Evolutionary conservation across 2,888 invertebrate genomes (phyloP).

Genomic region (Drosophila prolongata): DNA sequence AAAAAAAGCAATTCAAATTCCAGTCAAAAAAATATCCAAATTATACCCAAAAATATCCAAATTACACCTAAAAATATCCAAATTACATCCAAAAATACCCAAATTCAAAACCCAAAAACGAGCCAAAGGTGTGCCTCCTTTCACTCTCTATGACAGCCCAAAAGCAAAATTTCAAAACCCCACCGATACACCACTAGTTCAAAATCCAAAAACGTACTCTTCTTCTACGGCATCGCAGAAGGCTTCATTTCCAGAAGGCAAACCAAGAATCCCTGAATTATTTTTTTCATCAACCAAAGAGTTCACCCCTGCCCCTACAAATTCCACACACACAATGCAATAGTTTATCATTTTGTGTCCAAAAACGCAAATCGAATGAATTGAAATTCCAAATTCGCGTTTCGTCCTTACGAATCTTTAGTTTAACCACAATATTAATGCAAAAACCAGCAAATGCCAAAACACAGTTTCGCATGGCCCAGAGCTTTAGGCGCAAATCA

Average conservation of each 20-base stretch:
- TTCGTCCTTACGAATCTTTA: conserved; percentile 68
- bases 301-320: conserved; percentile 52
- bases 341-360: conserved; percentile 80
- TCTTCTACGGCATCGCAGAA: conserved; percentile 82
- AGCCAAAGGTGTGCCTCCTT: conserved; percentile 38
- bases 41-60: conserved; percentile 3
- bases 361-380: conserved; percentile 66
- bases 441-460: conserved; percentile 37
- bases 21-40: conserved; percentile 36
- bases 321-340: conserved; percentile 79
- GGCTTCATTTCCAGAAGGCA: conserved; percentile 67
- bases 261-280: conserved; percentile 14
- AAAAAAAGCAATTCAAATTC: conserved; percentile 12
- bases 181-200: conserved; percentile 9
- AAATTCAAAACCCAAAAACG: conserved; percentile 27
- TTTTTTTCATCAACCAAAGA: conserved; percentile 8
- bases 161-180: conserved; percentile 40
- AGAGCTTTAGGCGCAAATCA: conserved; percentile 68
- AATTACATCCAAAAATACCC: conserved; percentile 22
- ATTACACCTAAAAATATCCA: conserved; percentile 32
- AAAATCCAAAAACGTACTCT: conserved; percentile 54
- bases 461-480: conserved; percentile 61
- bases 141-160: conserved; percentile 29
- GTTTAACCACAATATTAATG: conserved; percentile 48
- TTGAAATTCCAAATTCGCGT: conserved; percentile 63